phyloP scores from a whole-genome alignment of 2,797 vertebrate genomes.

The Lutjanus campechanus region DNA sequence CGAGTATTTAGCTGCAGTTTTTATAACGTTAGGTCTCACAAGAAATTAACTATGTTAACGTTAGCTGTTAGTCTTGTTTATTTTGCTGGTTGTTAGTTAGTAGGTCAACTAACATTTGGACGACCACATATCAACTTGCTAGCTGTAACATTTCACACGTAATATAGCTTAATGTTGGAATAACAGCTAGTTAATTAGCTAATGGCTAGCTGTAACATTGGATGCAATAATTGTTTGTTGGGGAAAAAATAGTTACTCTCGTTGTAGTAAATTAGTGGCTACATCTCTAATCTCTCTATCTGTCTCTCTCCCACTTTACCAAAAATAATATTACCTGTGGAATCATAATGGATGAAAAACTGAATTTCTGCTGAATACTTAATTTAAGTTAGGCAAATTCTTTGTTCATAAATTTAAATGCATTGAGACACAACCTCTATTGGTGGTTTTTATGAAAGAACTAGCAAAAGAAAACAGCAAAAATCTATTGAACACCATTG shows the following conservation, averaged over 20 bases:
- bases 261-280: neutral
- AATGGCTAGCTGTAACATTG: neutral
- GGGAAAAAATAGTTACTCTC: neutral
- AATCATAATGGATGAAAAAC: too few relatives aligned
- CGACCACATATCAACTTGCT: neutral
- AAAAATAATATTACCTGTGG: too few relatives aligned
- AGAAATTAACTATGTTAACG: neutral
- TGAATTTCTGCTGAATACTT: too few relatives aligned
- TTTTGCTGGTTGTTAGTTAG: neutral
- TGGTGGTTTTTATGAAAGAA: too few relatives aligned
- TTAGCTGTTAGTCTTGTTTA: neutral
- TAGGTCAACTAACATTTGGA: constrained; percentile 2
- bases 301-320: too few relatives aligned
- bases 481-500: too few relatives aligned
- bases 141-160: neutral
- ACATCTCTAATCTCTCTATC: too few relatives aligned
- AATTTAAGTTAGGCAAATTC: too few relatives aligned
- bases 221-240: neutral
- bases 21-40: neutral
- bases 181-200: neutral
- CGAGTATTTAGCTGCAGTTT: neutral
- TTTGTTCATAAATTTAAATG: too few relatives aligned
- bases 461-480: too few relatives aligned
- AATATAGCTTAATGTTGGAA: neutral
- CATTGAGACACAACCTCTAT: too few relatives aligned